Conservation (phyloP, 2,888 invertebrate genomes). For the Diadegma fenestrale region DNA sequence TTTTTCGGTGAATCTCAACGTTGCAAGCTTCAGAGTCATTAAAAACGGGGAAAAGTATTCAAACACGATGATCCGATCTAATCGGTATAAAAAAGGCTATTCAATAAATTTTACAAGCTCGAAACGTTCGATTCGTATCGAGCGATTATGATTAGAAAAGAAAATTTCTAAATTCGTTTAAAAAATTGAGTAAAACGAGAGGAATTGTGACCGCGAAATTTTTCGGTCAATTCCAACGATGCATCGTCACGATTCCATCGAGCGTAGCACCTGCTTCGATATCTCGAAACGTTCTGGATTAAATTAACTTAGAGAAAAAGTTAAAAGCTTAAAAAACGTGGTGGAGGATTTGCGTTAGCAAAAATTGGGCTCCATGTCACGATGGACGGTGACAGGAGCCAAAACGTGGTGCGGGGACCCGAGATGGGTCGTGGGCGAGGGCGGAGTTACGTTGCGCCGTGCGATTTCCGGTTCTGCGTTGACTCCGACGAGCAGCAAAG, state of each 20-base stretch:
- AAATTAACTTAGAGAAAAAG: constrained; percentile 3
- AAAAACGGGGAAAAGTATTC: constrained; percentile 24
- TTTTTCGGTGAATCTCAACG: too few relatives aligned
- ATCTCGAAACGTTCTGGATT: constrained; percentile 34
- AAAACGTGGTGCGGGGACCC: constrained; percentile 88
- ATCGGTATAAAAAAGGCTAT: constrained; percentile 1
- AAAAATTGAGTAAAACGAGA: background rate
- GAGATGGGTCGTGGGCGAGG: constrained; percentile 86
- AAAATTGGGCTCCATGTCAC: constrained; percentile 93
- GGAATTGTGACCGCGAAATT: background rate
- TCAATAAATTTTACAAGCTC: constrained; percentile 17
- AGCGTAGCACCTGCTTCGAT: constrained; percentile 64
- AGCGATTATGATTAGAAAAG: background rate
- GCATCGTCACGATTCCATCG: background rate
- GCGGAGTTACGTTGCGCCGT: constrained; percentile 82
- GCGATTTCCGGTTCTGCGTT: constrained; percentile 74
- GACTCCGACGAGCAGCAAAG: constrained; percentile 79
- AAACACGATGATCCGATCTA: constrained; percentile 10
- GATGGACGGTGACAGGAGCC: constrained; percentile 96
- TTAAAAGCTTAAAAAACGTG: background rate
- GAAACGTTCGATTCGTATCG: background rate
- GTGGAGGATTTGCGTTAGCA: constrained; percentile 72
- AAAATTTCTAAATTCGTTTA: background rate
- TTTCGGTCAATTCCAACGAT: background rate
- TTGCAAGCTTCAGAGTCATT: too few relatives aligned